A percentile compares a stretch with the other conserved stretches of the same genome.
Conservation (phyloP, 2,113 vertebrate species). For the Ahaetulla prasina region DNA sequence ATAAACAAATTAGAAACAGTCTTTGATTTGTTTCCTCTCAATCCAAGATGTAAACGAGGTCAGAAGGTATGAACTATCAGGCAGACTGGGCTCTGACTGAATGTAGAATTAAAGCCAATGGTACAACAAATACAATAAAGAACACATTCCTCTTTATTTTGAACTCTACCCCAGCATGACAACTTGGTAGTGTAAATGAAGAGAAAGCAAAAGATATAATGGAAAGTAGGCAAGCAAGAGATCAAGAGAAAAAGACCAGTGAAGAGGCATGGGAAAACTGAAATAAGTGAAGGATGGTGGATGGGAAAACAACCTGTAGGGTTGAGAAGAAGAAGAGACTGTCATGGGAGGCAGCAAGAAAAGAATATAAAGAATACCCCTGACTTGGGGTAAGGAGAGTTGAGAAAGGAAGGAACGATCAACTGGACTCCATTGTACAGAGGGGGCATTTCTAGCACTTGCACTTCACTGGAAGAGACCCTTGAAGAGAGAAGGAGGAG, state of each 20-base stretch:
- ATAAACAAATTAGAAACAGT: not conserved
- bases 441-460: not conserved
- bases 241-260: not conserved
- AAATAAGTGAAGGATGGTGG: not conserved
- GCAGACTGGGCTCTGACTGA: not conserved
- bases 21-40: not conserved
- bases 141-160: not conserved
- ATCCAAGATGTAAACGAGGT: not conserved
- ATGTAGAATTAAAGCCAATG: not conserved
- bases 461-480: not conserved
- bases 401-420: not conserved
- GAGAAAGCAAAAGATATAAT: not conserved
- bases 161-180: not conserved
- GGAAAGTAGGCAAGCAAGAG: too few species aligned
- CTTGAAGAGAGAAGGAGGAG: not conserved
- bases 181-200: not conserved
- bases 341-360: not conserved
- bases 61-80: not conserved
- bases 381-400: not conserved
- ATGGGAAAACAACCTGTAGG: not conserved
- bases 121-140: not conserved
- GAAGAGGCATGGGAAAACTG: not conserved
- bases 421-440: not conserved
- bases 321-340: too few species aligned
- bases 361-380: not conserved